Base-by-base conservation (phyloP, 1,140 invertebrate genomes). In the Halictus rubicundus region DNA sequence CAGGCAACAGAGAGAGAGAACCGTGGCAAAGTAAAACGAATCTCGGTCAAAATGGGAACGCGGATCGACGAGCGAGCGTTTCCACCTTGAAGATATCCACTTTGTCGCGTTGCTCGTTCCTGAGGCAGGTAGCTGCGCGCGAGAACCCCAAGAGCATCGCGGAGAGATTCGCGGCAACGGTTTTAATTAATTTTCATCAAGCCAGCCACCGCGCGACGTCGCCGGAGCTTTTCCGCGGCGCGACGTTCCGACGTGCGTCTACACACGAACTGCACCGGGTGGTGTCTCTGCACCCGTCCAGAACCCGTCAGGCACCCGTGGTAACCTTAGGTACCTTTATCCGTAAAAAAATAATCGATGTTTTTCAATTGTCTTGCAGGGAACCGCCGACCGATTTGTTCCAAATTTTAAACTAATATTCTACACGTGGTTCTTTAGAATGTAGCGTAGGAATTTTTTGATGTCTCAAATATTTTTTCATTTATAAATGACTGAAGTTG, bases 131-230 rank as follows among this genome's bases (percentile, higher is more conserved):
- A n/a, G 54, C 54, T 7, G 54, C 54, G 19, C 5, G 14, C 21
- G n/a, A 21, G 21, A n/a, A 57, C 52, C 9, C 57, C 23, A 14
- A 9, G 32, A 65, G 37, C 63, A 10, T 27, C 23, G n/a, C 21
- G 9, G 21, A 60, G 21, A 60, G 23, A 60, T 60, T 27, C 57
- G 23, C 57, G n/a, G 49, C 21, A 60, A 60, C n/a, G 23, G 25
- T 60, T 60, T 60, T 27, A 27, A 60, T 27, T 60, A 60, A 25
- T 60, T 60, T 25, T 60, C 54, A n/a, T 57, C 49, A 52, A 52
- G 49, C 49, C 49, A 57, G 54, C n/a, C 54, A 21, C 21, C 19
- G 54, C 6, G 54, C 42, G 8, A 57, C 54, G 49, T 12, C 54
- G 19, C n/a, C 54, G 54, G 8, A 57, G 21, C 7, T 57, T 57